These are phyloP conservation scores for Antechinus stuartii DNA, from an alignment of 2,113 vertebrate species.

Conservation along the genomic window DNA sequence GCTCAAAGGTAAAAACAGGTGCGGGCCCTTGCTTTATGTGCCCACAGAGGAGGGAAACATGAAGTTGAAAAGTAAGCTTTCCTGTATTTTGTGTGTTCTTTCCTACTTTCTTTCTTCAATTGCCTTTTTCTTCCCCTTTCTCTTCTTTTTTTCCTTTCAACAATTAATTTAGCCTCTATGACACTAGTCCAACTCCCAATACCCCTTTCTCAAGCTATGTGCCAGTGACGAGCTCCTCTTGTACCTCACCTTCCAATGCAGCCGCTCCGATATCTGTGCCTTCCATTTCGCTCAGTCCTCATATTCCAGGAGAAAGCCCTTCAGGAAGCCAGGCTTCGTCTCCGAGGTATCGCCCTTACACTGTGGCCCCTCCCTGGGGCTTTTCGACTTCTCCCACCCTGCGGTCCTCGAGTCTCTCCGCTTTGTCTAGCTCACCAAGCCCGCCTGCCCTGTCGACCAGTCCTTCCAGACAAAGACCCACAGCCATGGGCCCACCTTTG, in stretches of 20 bases:
- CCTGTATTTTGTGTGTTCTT: constrained; percentile 19
- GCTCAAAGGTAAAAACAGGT: background rate
- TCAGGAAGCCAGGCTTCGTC: constrained; percentile 87
- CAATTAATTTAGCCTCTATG: constrained; percentile 95
- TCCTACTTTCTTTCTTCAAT: constrained; percentile 57
- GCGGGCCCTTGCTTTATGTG: background rate
- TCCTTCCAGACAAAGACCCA: constrained; percentile 83
- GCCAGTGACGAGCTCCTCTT: constrained; percentile 76
- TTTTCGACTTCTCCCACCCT: constrained; percentile 79
- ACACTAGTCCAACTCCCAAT: constrained; percentile 91
- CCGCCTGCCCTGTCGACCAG: constrained; percentile 79
- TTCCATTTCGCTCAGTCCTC: constrained; percentile 73
- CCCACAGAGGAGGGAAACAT: background rate
- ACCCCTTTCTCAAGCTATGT: constrained; percentile 78
- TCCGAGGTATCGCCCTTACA: constrained; percentile 93
- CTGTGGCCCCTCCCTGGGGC: constrained; percentile 85
- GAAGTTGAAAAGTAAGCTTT: background rate
- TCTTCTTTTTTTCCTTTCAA: constrained; percentile 76
- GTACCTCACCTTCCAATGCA: constrained; percentile 80
- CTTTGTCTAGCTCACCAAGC: constrained; percentile 82
- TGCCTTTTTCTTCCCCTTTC: constrained; percentile 64
- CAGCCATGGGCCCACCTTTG: constrained; percentile 80
- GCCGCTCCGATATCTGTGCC: constrained; percentile 72
- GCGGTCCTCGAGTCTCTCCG: constrained; percentile 74
- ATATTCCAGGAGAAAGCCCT: constrained; percentile 73